Conservation (phyloP, 2,797 vertebrate genomes). For the Choloepus didactylus region DNA sequence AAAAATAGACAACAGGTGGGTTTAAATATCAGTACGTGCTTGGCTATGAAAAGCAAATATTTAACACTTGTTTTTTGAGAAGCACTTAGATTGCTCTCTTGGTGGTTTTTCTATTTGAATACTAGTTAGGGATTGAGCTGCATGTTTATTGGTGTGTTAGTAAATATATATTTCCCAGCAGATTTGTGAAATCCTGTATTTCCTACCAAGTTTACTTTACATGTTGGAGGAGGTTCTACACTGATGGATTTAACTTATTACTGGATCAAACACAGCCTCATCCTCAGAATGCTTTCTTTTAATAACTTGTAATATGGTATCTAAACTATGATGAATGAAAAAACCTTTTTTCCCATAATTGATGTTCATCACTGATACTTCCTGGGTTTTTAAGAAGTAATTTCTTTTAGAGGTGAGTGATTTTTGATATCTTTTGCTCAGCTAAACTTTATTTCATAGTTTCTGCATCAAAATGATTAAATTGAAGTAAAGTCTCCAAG, state of each 20-base stretch:
- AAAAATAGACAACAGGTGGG: background rate
- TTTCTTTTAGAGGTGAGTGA: background rate
- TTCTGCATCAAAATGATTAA: background rate
- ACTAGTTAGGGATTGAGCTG: background rate
- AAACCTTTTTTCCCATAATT: background rate
- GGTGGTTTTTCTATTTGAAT: background rate
- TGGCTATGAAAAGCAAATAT: background rate
- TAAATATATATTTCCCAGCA: background rate
- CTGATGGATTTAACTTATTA: background rate
- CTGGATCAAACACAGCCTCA: background rate
- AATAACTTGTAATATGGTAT: background rate
- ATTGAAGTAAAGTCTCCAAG: background rate
- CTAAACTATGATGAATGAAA: background rate
- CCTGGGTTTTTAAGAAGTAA: background rate
- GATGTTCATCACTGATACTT: background rate
- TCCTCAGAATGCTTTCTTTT: slow-evolving; percentile 2
- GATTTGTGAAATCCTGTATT: background rate
- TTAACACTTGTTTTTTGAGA: background rate
- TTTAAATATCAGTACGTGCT: background rate
- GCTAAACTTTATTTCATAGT: background rate
- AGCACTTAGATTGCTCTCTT: background rate
- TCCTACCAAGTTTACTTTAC: background rate
- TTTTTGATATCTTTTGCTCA: background rate
- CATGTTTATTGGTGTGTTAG: background rate
- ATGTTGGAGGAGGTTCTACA: background rate